Percentiles rank a stretch among this genome's conserved stretches.
Evolutionary conservation across 1,140 invertebrate genomes (phyloP).

Genomic region (Drosophila watanabei): DNA sequence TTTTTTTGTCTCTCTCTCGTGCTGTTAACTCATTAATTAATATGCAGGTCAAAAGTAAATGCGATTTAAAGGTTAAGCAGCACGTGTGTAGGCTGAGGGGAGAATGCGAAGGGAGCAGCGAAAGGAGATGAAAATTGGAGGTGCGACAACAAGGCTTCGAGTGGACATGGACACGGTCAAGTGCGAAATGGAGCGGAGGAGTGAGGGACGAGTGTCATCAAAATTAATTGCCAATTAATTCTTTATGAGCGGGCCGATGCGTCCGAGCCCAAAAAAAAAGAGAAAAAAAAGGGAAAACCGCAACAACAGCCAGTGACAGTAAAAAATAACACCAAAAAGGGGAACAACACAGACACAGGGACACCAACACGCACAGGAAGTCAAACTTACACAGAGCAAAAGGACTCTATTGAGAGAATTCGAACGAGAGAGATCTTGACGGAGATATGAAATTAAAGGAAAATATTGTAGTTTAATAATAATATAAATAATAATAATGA

Average conservation of each 20-base stretch:
- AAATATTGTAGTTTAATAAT: too few relatives aligned
- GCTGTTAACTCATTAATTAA: conserved; percentile 62
- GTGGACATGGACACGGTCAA: too few relatives aligned
- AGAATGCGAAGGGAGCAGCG: background rate
- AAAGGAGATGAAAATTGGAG: conserved; percentile 16
- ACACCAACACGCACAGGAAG: conserved; percentile 12
- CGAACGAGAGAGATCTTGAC: background rate
- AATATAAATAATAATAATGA: too few relatives aligned
- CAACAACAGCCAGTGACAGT: conserved; percentile 20
- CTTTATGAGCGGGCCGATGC: conserved; percentile 57
- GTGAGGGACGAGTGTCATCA: conserved; percentile 46
- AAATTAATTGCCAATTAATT: conserved; percentile 76
- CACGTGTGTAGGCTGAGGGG: conserved; percentile 8
- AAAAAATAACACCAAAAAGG: conserved; percentile 6
- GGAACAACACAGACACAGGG: conserved; percentile 19
- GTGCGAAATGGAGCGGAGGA: conserved; percentile 27
- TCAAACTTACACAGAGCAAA: conserved; percentile 11
- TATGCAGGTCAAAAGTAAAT: conserved; percentile 67
- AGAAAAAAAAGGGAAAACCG: conserved; percentile 23
- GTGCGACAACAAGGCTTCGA: too few relatives aligned
- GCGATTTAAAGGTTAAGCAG: conserved; percentile 49
- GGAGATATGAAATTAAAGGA: background rate
- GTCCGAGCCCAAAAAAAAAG: conserved; percentile 10
- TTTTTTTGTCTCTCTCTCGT: conserved; percentile 26
- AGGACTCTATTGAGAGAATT: background rate